Base-by-base conservation (phyloP, 1,140 invertebrate genomes). In the Panagrolaimus sp. region DNA sequence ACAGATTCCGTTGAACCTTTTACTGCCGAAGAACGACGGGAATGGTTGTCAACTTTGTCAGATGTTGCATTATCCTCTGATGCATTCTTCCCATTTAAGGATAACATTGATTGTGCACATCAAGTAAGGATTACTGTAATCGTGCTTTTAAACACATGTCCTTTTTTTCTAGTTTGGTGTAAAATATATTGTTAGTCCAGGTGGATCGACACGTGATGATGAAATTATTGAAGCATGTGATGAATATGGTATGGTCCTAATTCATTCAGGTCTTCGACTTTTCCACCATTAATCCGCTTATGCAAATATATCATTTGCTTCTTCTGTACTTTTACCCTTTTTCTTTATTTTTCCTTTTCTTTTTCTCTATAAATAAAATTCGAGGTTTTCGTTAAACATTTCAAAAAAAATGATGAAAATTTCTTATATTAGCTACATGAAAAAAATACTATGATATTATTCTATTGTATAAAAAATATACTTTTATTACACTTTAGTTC, bases 81-180 rank as follows among this genome's bases (percentile, higher is more conserved):
- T 86, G 94, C 94, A 0, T 98, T 98, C 87, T 97, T 98, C 85
- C 95, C 95, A 44, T 98, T 98, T 87, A 88, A 93, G 75, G 96
- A 98, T 80, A 98, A 97, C 81, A 90, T 98, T 63, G 94, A 98
- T 84, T 88, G 94, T 77, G 94, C 95, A 32, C 75, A 72, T 75
- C 76, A 82, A 69, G 80, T 81, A 67, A 28, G 21, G 21, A 26
- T 21, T 43, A 10, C n/a, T 62, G 21, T 43, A 45, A 46, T 14
- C 14, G n/a, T 1, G 45, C 6, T 14, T 43, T 43, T 48, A 10
- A 14, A 44, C 7, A 38, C 7, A 38, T 70, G 21, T 32, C 14
- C 65, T 14, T 28, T 38, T 46, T 55, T 77, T 78, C 4, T 65
- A 97, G 94, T 94, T 91, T 84, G 96, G 96, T 32, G 95, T 96